Base-by-base conservation (phyloP, 2,113 vertebrate genomes). In the Xyrauchen texanus region DNA sequence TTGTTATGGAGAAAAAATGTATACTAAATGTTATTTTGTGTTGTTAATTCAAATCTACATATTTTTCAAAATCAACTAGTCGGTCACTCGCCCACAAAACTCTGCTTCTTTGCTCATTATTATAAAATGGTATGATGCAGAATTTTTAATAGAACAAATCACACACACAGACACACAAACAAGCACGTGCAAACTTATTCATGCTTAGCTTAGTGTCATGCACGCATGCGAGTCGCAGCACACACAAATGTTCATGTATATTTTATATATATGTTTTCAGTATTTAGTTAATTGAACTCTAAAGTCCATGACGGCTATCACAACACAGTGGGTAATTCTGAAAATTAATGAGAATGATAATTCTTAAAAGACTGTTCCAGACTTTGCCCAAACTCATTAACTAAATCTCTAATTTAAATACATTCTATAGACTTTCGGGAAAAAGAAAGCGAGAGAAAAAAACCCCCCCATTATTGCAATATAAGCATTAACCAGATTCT, bases 301-400 rank as follows among this genome's bases (percentile, higher is more conserved):
- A 94, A 96, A 93, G 95, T 94, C 96, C 96, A 96, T 98, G 96
- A 97, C 97, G 96, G 96, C 95, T 95, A 97, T 97, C 96, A 96
- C 93, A 95, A 94, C 94, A 95, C 95, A 95, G 94, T 95, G 93
- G 94, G 94, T 97, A 96, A 95, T 97, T 98, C 94, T 94, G 95
- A 94, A 98, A 97, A 97, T 97, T 98, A 98, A 98, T 98, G 96
- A 98, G 96, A 96, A 97, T 95, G 96, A 97, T 97, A 96, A 96
- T 97, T 96, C 96, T 97, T 96, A 95, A 97, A 96, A 96, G 95
- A 96, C 96, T 96, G 97, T 98, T 98, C 96, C 96, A 96, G 94
- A 95, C 94, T 96, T 96, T 99, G 96, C 96, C 95, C 96, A 98
- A 98, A 98, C 96, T 97, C 96, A 98, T 98, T 98, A 97, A 96